Evolutionary conservation across 2,113 vertebrate genomes (phyloP), one percentile per base, ranked within the genome.

Genomic region (Spea bombifrons): DNA sequence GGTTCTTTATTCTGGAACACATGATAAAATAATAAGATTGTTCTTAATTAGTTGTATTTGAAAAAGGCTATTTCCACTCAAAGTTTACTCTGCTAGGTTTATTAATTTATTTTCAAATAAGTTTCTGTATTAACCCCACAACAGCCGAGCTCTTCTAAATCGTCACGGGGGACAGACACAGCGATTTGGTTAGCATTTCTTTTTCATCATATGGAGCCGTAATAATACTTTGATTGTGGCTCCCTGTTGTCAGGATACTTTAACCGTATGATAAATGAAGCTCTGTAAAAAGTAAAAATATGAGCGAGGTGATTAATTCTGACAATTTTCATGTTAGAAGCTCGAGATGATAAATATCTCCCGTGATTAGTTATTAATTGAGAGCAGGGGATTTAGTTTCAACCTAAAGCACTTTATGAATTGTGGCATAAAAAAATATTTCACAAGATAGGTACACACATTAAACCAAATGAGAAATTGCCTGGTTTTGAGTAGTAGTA

Each of bases 351-450:
- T 93, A 94, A 95, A 94, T 93, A 91, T 89, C 87, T 91, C 83
- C 86, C 85, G 87, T 89, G 88, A 90, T 90, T 90, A 88, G 92
- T 92, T 92, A 92, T 90, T 95, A 92, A 93, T 94, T 92, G 90
- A 90, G 88, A 92, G 84, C 84, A 92, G 86, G 87, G 82, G 82
- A 90, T 83, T 88, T 90, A 87, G 73, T 89, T 88, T 93, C 91
- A 93, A 55, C 82, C 78, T 87, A 84, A 91, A 88, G 71, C 86
- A 78, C 86, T 90, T 93, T 92, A 95, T 94, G 86, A 92, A 84
- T 86, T 90, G 86, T 90, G 86, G 84, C 90, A 88, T 91, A 84
- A 89, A 94, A 89, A 89, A 89, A 84, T 77, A 61, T 48, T 82
- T 87, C 78, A 55, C 3, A 75, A 84, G 84, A 80, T 84, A 86